These are phyloP conservation scores for Coccyzus lansbergi DNA, from an alignment of 2,797 vertebrate genomes.

Conservation along the genomic window DNA sequence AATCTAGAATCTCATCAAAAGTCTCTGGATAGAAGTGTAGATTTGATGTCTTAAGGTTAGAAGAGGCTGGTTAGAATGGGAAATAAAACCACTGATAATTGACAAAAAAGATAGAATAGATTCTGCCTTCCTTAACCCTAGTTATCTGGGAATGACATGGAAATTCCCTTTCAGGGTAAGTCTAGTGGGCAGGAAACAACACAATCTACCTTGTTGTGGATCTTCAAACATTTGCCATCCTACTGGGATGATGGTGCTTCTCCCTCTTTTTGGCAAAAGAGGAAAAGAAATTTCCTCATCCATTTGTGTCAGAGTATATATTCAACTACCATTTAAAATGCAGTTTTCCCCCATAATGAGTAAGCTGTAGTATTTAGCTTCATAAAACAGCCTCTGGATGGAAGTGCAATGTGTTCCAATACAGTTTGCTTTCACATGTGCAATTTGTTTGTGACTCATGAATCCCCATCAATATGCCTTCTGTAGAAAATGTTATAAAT, in stretches of 20 bases:
- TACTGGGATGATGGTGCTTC: background rate
- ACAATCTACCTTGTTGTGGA: background rate
- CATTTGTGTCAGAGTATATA: background rate
- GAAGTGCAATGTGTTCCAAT: constrained; percentile 64
- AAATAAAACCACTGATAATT: background rate
- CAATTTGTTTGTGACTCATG: constrained; percentile 71
- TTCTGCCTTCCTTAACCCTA: background rate
- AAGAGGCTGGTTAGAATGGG: background rate
- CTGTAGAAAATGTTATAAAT: constrained; percentile 67
- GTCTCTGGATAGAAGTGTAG: background rate
- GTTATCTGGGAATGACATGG: background rate
- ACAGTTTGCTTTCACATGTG: constrained; percentile 66
- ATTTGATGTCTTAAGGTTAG: background rate
- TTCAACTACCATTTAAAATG: background rate
- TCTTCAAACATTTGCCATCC: background rate
- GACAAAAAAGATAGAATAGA: background rate
- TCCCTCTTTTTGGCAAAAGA: background rate
- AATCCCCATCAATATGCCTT: constrained; percentile 70
- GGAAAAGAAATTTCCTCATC: background rate
- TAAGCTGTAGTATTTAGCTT: constrained; percentile 1
- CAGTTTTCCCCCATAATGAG: background rate
- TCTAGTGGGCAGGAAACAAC: background rate
- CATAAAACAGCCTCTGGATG: constrained; percentile 47
- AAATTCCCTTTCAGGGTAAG: background rate
- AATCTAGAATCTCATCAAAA: background rate